Conservation (phyloP, 2,113 vertebrate species). For the Dipodomys merriami region DNA sequence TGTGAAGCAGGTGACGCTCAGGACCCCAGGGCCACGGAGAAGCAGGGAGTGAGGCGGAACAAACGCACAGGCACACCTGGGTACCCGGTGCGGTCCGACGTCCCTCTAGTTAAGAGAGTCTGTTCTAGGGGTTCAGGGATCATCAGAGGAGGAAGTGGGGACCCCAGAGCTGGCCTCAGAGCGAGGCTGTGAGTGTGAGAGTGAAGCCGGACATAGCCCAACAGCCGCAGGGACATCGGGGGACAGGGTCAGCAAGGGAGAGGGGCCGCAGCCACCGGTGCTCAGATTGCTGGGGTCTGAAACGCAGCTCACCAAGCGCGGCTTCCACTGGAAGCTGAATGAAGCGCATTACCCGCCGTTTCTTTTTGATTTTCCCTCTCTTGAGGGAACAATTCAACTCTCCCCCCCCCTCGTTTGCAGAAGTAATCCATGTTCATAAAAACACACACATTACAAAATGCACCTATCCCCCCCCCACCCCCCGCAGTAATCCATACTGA, state of each 20-base stretch:
- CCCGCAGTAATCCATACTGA: not conserved
- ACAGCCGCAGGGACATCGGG: not conserved
- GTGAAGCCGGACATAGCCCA: too few species aligned
- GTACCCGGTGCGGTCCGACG: rapidly evolving
- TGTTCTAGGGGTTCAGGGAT: not conserved
- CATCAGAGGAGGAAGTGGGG: not conserved
- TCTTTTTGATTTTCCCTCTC: not conserved
- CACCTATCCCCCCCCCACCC: not conserved
- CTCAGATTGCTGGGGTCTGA: not conserved
- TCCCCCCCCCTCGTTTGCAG: not conserved
- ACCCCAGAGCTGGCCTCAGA: not conserved
- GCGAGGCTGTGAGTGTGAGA: not conserved
- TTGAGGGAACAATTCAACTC: conserved; percentile 4
- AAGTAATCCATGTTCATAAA: conserved; percentile 37
- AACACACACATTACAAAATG: conserved; percentile 19
- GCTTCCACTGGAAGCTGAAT: not conserved
- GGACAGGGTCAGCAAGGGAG: not conserved
- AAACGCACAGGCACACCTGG: not conserved
- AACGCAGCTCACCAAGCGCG: not conserved
- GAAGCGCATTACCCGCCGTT: not conserved
- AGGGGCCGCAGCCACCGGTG: not conserved
- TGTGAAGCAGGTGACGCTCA: not conserved
- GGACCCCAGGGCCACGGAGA: not conserved
- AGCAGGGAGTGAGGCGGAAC: not conserved
- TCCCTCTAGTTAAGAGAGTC: not conserved